Conservation (phyloP, 2,113 vertebrate species). For the Cathartes aura region DNA sequence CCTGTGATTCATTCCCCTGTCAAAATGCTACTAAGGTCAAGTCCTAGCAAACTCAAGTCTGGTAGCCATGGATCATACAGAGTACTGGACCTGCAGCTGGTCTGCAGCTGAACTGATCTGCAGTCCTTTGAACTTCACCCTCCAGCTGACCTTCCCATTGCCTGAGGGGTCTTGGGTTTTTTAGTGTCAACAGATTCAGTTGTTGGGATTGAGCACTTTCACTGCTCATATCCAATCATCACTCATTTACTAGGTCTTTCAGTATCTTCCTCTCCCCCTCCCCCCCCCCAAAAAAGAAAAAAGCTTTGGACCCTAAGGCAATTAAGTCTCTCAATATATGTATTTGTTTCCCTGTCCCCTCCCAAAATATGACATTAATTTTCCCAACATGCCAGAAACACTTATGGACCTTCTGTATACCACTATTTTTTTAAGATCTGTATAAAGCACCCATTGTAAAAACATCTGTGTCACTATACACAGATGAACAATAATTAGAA, state of each 20-base stretch:
- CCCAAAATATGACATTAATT: not conserved
- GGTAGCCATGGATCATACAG: rapidly evolving
- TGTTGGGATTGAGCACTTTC: not conserved
- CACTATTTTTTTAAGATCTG: not conserved
- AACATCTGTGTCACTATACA: conserved; percentile 5
- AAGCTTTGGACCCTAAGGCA: not conserved
- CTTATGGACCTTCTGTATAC: not conserved
- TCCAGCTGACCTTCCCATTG: not conserved
- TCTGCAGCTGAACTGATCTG: not conserved
- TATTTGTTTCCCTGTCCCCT: not conserved
- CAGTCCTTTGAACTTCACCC: not conserved
- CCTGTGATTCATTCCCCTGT: not conserved
- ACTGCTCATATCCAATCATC: not conserved
- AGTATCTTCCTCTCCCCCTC: not conserved
- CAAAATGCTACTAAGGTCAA: not conserved
- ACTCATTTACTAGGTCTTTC: not conserved
- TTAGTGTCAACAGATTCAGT: not conserved
- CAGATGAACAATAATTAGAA: not conserved
- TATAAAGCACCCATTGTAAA: not conserved
- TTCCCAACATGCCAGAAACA: not conserved
- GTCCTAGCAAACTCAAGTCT: not conserved
- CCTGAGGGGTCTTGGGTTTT: not conserved
- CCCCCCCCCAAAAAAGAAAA: not conserved
- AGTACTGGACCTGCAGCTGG: not conserved
- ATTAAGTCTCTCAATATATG: not conserved